phyloP scores from a whole-genome alignment of 2,113 vertebrate species.

The Gracilinanus agilis region DNA sequence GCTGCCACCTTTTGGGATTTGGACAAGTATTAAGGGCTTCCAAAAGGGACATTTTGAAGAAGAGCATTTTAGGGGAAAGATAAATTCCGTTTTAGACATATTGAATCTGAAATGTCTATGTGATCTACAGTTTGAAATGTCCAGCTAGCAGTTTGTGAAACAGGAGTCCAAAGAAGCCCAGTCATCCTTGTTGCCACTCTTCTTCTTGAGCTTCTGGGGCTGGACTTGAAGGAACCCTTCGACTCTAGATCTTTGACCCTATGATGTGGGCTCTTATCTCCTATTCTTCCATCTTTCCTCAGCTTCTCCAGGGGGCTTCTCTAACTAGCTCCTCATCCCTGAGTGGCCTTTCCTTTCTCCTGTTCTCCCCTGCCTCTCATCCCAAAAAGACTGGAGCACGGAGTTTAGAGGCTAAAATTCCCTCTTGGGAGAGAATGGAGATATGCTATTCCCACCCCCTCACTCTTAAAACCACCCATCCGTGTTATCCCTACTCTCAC shows the following conservation, averaged over 20 bases:
- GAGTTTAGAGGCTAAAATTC: not conserved
- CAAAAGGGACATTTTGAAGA: not conserved
- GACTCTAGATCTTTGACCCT: not conserved
- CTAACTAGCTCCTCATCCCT: not conserved
- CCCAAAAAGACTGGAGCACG: not conserved
- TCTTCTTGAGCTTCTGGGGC: not conserved
- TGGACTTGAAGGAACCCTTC: not conserved
- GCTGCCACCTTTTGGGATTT: slow-evolving; percentile 91
- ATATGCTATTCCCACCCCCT: not conserved
- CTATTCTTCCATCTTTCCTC: not conserved
- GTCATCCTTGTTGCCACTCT: not conserved
- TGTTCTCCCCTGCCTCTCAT: not conserved
- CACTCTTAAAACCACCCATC: not conserved
- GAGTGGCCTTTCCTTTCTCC: not conserved
- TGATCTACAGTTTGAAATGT: not conserved
- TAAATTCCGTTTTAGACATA: not conserved
- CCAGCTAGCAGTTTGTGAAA: not conserved
- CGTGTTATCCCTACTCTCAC: not conserved
- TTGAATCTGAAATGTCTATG: not conserved
- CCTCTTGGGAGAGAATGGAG: not conserved
- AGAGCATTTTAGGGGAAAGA: not conserved
- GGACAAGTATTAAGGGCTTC: slow-evolving; percentile 90
- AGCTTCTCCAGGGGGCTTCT: too few relatives aligned
- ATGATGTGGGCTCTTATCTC: not conserved
- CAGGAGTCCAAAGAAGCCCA: not conserved